phyloP scores from a whole-genome alignment of 2,888 invertebrate genomes.

The Seira ritae region DNA sequence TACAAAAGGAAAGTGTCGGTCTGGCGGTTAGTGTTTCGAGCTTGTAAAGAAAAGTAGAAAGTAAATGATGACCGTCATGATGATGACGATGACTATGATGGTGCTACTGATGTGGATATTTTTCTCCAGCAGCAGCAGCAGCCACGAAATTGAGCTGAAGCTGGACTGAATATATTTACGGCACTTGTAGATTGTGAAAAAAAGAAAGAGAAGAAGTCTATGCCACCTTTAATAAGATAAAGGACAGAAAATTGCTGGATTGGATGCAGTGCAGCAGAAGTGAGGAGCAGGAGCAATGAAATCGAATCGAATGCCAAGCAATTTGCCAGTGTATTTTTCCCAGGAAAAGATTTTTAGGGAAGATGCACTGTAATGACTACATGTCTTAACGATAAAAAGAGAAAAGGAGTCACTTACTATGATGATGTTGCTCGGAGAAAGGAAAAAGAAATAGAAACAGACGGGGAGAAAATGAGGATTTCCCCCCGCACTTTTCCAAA shows the following conservation, averaged over 20 bases:
- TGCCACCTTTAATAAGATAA: conserved; percentile 40
- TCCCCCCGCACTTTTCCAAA: too few species aligned
- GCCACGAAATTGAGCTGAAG: too few species aligned
- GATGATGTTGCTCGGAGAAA: conserved; percentile 21
- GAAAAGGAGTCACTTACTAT: conserved; percentile 21
- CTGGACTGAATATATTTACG: too few species aligned
- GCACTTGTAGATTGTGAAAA: too few species aligned
- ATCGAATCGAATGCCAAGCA: conserved; percentile 49
- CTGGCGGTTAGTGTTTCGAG: background rate
- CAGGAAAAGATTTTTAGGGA: too few species aligned
- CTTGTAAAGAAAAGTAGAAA: too few species aligned
- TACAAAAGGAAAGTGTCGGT: background rate
- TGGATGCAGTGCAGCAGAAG: conserved; percentile 29
- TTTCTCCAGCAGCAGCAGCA: too few species aligned
- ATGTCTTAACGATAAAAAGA: background rate
- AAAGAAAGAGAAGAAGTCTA: too few species aligned
- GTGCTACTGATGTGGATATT: too few species aligned
- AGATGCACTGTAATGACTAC: conserved; percentile 27
- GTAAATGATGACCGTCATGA: background rate
- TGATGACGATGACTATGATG: too few species aligned
- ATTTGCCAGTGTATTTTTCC: conserved; percentile 28
- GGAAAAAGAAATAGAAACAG: conserved; percentile 23
- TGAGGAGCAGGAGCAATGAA: conserved; percentile 16
- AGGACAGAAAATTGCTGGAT: too few species aligned
- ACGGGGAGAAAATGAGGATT: conserved; percentile 29